phyloP scores from a whole-genome alignment of 2,888 invertebrate genomes.

The Pristionchus maxplancki region DNA sequence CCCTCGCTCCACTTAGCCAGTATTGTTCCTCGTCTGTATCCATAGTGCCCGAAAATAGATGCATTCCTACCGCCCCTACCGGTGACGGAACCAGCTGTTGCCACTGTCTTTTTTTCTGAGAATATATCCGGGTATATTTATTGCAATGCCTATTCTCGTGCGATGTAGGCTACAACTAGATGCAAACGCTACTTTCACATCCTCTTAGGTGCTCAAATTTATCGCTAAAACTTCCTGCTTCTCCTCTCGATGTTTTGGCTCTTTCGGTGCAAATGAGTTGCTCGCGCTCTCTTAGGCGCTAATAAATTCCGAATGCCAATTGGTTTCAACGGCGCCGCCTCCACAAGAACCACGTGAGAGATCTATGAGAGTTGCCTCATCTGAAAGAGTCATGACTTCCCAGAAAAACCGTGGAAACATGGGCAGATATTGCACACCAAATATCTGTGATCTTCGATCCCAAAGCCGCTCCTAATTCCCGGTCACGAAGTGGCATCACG shows the following conservation, averaged over 20 bases:
- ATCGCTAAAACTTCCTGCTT: not conserved
- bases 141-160: too few relatives aligned
- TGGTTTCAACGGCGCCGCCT: not conserved
- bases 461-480: not conserved
- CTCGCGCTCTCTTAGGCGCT: not conserved
- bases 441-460: not conserved
- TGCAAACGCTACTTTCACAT: too few relatives aligned
- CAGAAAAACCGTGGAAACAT: not conserved
- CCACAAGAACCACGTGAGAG: not conserved
- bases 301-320: conserved; percentile 30
- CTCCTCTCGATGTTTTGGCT: not conserved
- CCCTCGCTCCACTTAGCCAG: not conserved
- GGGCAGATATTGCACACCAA: not conserved
- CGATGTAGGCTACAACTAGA: too few relatives aligned
- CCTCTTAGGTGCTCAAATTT: not conserved
- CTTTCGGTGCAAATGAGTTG: not conserved
- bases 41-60: not conserved
- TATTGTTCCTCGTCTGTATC: not conserved
- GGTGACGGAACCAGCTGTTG: not conserved
- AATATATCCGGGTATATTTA: too few relatives aligned
- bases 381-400: not conserved
- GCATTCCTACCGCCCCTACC: not conserved
- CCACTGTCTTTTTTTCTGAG: not conserved
- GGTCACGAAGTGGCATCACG: not conserved
- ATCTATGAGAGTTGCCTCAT: not conserved